A percentile compares a stretch with the other conserved stretches of the same genome.
Conservation (phyloP, 2,797 vertebrate species). For the Lagothrix lagotricha region DNA sequence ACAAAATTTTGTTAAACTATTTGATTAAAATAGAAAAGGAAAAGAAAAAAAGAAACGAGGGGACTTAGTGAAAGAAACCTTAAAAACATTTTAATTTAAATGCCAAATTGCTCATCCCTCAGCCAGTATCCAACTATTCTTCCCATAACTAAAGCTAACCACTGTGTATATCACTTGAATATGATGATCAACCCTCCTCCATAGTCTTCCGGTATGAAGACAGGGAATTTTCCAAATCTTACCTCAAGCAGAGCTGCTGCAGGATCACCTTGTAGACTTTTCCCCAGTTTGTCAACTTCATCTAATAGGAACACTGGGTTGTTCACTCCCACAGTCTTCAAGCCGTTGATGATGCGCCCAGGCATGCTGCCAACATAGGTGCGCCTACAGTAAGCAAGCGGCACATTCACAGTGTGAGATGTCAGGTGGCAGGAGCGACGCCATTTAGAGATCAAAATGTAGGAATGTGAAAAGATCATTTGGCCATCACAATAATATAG, state of each 20-base stretch:
- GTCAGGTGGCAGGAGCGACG: not conserved
- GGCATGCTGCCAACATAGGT: constrained; percentile 99
- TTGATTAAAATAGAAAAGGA: not conserved
- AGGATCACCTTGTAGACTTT: constrained; percentile 97
- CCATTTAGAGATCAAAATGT: not conserved
- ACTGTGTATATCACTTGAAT: not conserved
- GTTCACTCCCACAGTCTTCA: constrained; percentile 95
- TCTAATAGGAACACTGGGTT: constrained; percentile 98
- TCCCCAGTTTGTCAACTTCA: constrained; percentile 97
- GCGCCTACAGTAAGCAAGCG: constrained; percentile 83
- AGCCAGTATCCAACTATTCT: not conserved
- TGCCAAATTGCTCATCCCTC: not conserved
- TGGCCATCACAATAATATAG: not conserved
- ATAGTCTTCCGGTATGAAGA: not conserved
- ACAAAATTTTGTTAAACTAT: not conserved
- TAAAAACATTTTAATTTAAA: not conserved
- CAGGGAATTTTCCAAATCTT: not conserved
- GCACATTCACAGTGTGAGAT: rapidly evolving
- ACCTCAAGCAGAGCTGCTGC: constrained; percentile 98
- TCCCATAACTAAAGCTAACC: not conserved
- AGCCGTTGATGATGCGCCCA: constrained; percentile 96
- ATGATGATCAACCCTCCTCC: not conserved
- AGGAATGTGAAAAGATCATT: not conserved
- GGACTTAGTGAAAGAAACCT: not conserved
- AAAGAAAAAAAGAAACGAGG: not conserved